phyloP scores from a whole-genome alignment of 2,113 vertebrate species.

The Cynoglossus semilaevis region DNA sequence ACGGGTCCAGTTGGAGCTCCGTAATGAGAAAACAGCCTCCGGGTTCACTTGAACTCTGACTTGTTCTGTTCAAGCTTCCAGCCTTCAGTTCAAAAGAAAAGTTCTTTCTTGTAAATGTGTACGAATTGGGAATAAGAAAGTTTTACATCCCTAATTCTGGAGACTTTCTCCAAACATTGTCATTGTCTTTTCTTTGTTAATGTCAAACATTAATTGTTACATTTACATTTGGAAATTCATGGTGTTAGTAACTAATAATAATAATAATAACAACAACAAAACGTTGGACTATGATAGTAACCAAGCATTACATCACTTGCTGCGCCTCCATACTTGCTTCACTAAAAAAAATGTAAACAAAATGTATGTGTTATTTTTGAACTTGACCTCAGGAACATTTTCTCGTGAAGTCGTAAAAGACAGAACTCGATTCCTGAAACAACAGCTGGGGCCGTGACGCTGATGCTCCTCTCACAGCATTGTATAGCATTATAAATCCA shows the following conservation, averaged over 20 bases:
- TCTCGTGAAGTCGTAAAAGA: constrained; percentile 6
- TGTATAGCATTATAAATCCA: background rate
- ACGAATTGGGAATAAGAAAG: too few species aligned
- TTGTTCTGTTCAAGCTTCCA: background rate
- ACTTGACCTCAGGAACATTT: constrained; percentile 7
- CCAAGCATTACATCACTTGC: too few species aligned
- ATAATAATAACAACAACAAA: too few species aligned
- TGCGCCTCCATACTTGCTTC: too few species aligned
- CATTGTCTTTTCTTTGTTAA: too few species aligned
- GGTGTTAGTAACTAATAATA: too few species aligned
- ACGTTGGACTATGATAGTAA: too few species aligned
- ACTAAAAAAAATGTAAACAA: too few species aligned
- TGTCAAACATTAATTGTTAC: too few species aligned
- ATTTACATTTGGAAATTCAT: too few species aligned
- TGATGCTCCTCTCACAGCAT: background rate
- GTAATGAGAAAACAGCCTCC: background rate
- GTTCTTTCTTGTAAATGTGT: background rate
- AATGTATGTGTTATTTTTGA: background rate
- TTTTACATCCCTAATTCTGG: too few species aligned
- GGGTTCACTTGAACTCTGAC: background rate
- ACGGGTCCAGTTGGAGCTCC: constrained; percentile 19
- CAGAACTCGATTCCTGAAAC: background rate
- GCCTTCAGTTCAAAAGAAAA: background rate
- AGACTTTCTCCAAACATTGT: too few species aligned
- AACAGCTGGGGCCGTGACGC: constrained; percentile 18